phyloP scores from a whole-genome alignment of 2,113 vertebrate species.

The Galbula dea region DNA sequence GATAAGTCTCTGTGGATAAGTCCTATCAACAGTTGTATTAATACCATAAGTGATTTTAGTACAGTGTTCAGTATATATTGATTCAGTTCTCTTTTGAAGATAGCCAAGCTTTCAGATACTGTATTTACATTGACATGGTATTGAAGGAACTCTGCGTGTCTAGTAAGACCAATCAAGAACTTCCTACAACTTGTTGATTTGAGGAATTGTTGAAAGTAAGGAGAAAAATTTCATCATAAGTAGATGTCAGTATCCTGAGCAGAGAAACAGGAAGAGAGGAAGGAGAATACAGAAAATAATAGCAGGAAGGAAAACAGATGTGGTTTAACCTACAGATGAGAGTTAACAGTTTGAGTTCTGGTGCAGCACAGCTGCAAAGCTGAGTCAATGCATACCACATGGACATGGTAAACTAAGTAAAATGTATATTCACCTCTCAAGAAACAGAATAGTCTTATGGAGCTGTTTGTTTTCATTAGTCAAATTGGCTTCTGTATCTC shows the following conservation, averaged over 20 bases:
- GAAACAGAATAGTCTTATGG: not conserved
- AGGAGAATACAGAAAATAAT: slow-evolving; percentile 18
- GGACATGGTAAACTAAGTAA: not conserved
- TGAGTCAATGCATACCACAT: not conserved
- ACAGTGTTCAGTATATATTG: not conserved
- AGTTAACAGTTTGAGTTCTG: slow-evolving; percentile 9
- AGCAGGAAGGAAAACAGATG: slow-evolving; percentile 40
- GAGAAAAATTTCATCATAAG: not conserved
- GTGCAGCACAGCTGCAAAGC: not conserved
- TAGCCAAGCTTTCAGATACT: not conserved
- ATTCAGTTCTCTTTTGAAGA: not conserved
- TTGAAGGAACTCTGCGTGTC: not conserved
- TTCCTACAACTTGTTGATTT: not conserved
- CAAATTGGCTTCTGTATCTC: not conserved
- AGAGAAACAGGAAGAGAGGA: slow-evolving; percentile 44
- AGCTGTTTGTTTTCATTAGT: not conserved
- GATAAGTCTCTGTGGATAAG: not conserved
- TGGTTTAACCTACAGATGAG: not conserved
- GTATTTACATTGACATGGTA: not conserved
- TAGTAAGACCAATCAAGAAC: not conserved
- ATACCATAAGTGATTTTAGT: not conserved
- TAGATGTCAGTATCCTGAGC: not conserved
- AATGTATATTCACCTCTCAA: not conserved
- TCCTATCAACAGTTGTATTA: not conserved
- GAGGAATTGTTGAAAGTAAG: not conserved